A percentile compares a stretch with the other conserved stretches of the same genome.
Evolutionary conservation across 2,797 vertebrate species (phyloP).

Genomic region (Pipistrellus nathusii): DNA sequence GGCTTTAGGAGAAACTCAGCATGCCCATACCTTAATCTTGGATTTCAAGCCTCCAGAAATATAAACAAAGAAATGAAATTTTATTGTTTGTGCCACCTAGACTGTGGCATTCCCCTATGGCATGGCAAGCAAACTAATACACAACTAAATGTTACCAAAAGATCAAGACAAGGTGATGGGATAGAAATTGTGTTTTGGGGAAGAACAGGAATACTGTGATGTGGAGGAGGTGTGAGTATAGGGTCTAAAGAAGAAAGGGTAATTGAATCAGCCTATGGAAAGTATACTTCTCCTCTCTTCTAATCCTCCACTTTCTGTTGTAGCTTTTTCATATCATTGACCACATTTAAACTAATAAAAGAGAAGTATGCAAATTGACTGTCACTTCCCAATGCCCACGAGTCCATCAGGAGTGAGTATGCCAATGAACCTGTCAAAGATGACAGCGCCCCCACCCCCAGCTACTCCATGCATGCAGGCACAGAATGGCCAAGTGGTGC

Average conservation of each 20-base stretch:
- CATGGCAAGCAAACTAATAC: accelerated
- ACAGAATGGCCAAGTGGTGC: no score
- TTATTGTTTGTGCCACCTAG: not conserved
- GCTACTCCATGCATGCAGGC: no score
- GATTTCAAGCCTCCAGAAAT: not conserved
- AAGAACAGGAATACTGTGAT: not conserved
- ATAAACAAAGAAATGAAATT: not conserved
- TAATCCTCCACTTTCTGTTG: not conserved
- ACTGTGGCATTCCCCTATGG: not conserved
- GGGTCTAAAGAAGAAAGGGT: not conserved
- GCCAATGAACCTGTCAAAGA: no score
- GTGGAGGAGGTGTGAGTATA: not conserved
- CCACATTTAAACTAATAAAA: not conserved
- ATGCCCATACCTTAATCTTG: not conserved
- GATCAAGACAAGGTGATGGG: not conserved
- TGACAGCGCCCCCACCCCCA: no score
- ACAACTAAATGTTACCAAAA: not conserved
- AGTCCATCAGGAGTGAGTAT: no score
- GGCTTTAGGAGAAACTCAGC: not conserved
- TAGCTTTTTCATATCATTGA: not conserved
- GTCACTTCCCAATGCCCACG: no score
- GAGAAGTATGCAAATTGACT: no score
- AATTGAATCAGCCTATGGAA: not conserved
- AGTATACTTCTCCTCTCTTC: no score
- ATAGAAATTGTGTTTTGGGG: accelerated